These are phyloP conservation scores for Nomada goodeniana DNA, from an alignment of 2,888 invertebrate species.

Conservation along the genomic window DNA sequence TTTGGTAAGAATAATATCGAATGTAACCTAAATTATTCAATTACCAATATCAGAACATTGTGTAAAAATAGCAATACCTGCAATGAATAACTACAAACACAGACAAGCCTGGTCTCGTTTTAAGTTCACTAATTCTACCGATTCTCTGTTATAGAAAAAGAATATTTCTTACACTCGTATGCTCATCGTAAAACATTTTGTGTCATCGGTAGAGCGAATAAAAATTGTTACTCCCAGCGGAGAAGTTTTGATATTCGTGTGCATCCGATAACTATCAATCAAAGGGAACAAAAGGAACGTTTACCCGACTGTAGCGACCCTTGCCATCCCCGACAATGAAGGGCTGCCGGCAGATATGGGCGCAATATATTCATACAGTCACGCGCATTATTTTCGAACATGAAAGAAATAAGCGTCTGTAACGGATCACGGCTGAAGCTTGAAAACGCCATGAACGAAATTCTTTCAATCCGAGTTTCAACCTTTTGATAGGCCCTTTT, in stretches of 20 bases:
- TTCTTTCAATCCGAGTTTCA: conserved; percentile 67
- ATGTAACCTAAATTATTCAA: background rate
- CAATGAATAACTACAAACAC: too few relatives aligned
- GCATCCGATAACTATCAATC: conserved; percentile 63
- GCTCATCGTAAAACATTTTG: conserved; percentile 14
- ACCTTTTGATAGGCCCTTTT: conserved; percentile 76
- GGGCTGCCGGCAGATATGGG: conserved; percentile 21
- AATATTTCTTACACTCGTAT: background rate
- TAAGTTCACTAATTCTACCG: background rate
- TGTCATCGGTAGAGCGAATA: background rate
- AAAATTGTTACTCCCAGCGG: conserved; percentile 31
- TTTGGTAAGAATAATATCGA: background rate
- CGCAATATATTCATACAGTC: conserved; percentile 63
- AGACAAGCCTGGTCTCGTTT: too few relatives aligned
- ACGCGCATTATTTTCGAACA: conserved; percentile 54
- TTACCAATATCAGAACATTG: background rate
- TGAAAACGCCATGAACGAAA: conserved; percentile 66
- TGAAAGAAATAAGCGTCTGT: conserved; percentile 59
- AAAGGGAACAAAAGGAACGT: conserved; percentile 58
- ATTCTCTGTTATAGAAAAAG: background rate
- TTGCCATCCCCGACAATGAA: conserved; percentile 56
- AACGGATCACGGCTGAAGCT: conserved; percentile 58
- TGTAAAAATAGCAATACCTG: too few relatives aligned
- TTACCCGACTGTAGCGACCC: conserved; percentile 38
- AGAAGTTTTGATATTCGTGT: conserved; percentile 31